Base-by-base conservation (phyloP, 2,113 vertebrate genomes). In the Hystrix cristata region DNA sequence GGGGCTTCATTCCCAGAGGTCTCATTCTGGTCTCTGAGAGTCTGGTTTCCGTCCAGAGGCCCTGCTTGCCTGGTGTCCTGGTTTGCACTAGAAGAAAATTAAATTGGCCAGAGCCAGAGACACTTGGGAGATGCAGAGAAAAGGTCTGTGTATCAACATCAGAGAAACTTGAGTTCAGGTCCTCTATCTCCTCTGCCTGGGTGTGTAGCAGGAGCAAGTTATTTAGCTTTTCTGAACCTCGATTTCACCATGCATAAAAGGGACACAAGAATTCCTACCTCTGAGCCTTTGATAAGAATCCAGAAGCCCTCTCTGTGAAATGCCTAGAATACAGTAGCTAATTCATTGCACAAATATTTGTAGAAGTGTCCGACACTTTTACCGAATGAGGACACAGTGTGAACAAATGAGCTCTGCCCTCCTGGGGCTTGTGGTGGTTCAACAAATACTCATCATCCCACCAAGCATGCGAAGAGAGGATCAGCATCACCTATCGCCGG, bases 61-160 rank as follows among this genome's bases (percentile, higher is more conserved):
- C 27, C 57, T 69, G 55, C 46, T 95, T 71, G 48, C 82, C 81
- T 76, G 31, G 48, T 46, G n/a, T 82, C 53, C 57, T 72, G 21
- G n/a, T 94, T 89, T 94, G 53, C 67, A 62, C 51, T 79, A 34
- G 15, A 46, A 80, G 48, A n/a, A 65, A n/a, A 72, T 80, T 64
- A 89, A 95, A 93, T 89, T 69, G 62, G 59, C 31, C 23, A n/a
- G 48, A 64, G 86, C 34, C 82, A 83, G 85, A 92, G 79, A 94
- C 65, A 3, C 23, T 43, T 60, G 29, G 25, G 46, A 64, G 11
- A 46, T 15, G 5, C 15, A 10, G 51, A 86, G 5, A 14, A 55
- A 78, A 29, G 16, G 5, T 34, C 31, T 90, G 5, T 3, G 0
- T 10, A 60, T 57, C n/a, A 23, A 46, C 4, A 29, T 53, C 78